phyloP scores from a whole-genome alignment of 2,797 vertebrate species.

The Cryptoblepharus egeriae region DNA sequence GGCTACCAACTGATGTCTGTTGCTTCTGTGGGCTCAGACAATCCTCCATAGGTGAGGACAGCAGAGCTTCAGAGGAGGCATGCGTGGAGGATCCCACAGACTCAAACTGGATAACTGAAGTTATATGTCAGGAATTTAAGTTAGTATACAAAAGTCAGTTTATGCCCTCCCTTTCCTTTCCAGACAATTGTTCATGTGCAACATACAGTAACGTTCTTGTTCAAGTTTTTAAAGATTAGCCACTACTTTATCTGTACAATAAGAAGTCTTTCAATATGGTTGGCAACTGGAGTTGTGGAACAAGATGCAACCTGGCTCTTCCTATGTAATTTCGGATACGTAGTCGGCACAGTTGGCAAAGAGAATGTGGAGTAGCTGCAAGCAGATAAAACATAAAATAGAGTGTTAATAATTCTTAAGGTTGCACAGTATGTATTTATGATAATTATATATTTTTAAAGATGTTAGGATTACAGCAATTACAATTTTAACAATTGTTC shows the following conservation, averaged over 20 bases:
- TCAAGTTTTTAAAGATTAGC: conserved; percentile 44
- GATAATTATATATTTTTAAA: not conserved
- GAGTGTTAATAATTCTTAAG: not conserved
- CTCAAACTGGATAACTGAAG: too few relatives aligned
- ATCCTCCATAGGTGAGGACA: too few relatives aligned
- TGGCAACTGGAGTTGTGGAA: conserved; percentile 90
- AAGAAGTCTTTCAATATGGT: conserved; percentile 87
- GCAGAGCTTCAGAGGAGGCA: too few relatives aligned
- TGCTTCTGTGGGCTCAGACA: too few relatives aligned
- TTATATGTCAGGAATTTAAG: conserved; percentile 32
- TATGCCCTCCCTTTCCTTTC: conserved; percentile 30
- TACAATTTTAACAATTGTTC: too few relatives aligned
- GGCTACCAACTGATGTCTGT: too few relatives aligned
- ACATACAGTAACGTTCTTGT: conserved; percentile 32
- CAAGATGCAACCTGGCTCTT: conserved; percentile 85
- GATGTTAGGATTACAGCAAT: too few relatives aligned
- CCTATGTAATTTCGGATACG: conserved; percentile 87
- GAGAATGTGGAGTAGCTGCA: conserved; percentile 87
- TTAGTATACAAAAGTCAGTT: conserved; percentile 38
- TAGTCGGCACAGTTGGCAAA: conserved; percentile 90
- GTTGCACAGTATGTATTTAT: not conserved
- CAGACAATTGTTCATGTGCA: conserved; percentile 56
- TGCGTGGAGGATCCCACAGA: too few relatives aligned
- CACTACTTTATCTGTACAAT: conserved; percentile 84
- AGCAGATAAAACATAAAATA: conserved; percentile 27